Base-by-base conservation (phyloP, 2,113 vertebrate genomes). In the Nettapus auritus region DNA sequence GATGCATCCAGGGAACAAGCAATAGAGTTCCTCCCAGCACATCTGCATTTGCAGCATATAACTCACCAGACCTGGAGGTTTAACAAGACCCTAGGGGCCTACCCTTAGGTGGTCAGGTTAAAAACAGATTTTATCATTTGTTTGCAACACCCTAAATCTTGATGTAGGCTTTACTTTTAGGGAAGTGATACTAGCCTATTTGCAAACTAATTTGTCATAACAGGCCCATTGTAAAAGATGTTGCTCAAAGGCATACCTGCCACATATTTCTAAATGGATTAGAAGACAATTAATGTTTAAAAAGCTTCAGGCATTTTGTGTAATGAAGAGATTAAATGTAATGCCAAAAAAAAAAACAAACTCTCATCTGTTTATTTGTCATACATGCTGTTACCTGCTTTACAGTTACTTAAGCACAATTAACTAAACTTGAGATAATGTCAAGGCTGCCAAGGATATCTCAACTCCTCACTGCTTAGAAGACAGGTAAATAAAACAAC, bases 171-270 rank as follows among this genome's bases (percentile, higher is more conserved):
- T 36, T 67, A 28, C n/a, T 71, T 82, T 66, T 44, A 73, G 22
- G 33, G 70, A 90, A 92, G 57, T 11, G 88, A 90, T 87, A 84
- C 21, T 6, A 91, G 33, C 18, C 9, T 67, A 93, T 90, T 90
- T 86, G 42, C 84, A 93, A 88, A 90, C 76, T 76, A 92, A 96
- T 94, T 84, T 96, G 90, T 88, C 59, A 29, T 38, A 94, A 79
- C 71, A 95, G 44, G 33, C 79, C 53, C 50, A n/a, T 0, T 77
- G 73, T 66, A 93, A 94, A 94, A 88, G 56, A 88, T 19, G 52
- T 69, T 66, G 82, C 84, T 90, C 46, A 40, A 33, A 83, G 94
- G 71, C 84, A 95, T 44, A 78, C 26, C n/a, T 77, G 42, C 29
- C 56, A 53, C 20, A 8, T 64, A 89, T 79, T 91, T 82, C 74